These are phyloP conservation scores for Labia minor DNA, from an alignment of 2,888 invertebrate genomes.

Conservation along the genomic window DNA sequence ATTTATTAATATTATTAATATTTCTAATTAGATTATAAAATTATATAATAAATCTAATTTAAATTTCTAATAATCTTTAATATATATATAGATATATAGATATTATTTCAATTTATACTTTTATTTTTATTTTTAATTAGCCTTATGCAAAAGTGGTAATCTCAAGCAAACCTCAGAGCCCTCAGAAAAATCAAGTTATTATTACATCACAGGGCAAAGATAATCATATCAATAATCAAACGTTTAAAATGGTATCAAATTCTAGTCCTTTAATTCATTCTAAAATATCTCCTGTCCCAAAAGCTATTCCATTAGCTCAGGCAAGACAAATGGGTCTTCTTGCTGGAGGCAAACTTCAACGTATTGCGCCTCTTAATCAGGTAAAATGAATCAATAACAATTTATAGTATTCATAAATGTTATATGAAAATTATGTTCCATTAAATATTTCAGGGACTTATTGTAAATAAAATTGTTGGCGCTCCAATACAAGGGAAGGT, in stretches of 20 bases:
- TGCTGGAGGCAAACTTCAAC: conserved; percentile 40
- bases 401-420: neutral
- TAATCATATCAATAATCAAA: conserved; percentile 26
- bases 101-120: neutral
- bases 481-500: neutral
- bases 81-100: too few species aligned
- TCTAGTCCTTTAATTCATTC: conserved; percentile 32
- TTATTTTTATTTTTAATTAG: conserved; percentile 25
- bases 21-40: too few species aligned
- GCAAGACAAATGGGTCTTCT: conserved; percentile 52
- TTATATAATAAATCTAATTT: too few species aligned
- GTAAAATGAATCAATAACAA: too few species aligned
- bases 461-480: neutral
- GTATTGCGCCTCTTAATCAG: conserved; percentile 33
- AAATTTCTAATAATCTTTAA: too few species aligned
- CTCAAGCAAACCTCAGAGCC: conserved; percentile 34
- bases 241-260: conserved; percentile 34
- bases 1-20: too few species aligned
- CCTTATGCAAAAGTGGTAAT: conserved; percentile 37
- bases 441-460: neutral
- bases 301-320: conserved; percentile 53
- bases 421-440: neutral
- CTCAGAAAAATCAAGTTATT: conserved; percentile 34
- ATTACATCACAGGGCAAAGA: conserved; percentile 31
- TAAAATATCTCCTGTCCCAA: conserved; percentile 33